Conservation (phyloP, 1,140 invertebrate genomes). For the Zaprionus africanus region DNA sequence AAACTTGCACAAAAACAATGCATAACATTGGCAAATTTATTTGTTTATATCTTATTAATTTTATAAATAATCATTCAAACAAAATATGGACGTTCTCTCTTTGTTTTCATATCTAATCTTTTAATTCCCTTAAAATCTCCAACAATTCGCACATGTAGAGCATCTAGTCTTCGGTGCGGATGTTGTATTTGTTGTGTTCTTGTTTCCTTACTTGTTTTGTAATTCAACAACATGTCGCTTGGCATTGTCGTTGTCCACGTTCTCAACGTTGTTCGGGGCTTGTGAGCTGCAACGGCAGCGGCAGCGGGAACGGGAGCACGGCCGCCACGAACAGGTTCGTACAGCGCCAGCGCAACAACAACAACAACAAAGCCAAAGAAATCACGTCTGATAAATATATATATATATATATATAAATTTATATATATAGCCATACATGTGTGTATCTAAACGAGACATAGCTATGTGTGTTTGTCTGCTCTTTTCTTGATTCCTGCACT, state of each 20-base stretch:
- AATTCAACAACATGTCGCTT: slow-evolving; percentile 77
- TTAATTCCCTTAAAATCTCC: no score
- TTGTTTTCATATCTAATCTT: no score
- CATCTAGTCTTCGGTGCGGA: slow-evolving; percentile 41
- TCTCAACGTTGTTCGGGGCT: slow-evolving; percentile 28
- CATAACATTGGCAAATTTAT: no score
- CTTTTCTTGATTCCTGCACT: slow-evolving; percentile 60
- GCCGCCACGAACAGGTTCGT: slow-evolving; percentile 65
- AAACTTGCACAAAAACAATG: no score
- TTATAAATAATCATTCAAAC: no score
- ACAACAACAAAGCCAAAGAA: slow-evolving; percentile 65
- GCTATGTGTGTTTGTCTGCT: slow-evolving; percentile 24
- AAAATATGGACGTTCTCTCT: no score
- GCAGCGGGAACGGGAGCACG: neutral
- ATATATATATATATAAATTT: slow-evolving; percentile 25
- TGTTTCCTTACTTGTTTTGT: slow-evolving; percentile 59
- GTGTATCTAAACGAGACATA: slow-evolving; percentile 12
- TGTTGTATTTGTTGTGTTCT: slow-evolving; percentile 30
- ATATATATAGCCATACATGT: slow-evolving; percentile 11
- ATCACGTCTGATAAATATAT: slow-evolving; percentile 77
- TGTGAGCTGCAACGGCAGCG: slow-evolving; percentile 37
- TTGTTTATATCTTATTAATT: no score
- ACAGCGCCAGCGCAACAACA: slow-evolving; percentile 29
- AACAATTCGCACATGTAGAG: slow-evolving; percentile 16
- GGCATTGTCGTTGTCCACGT: slow-evolving; percentile 61